phyloP scores from a whole-genome alignment of 1,140 invertebrate species.

The Nephila pilipes region DNA sequence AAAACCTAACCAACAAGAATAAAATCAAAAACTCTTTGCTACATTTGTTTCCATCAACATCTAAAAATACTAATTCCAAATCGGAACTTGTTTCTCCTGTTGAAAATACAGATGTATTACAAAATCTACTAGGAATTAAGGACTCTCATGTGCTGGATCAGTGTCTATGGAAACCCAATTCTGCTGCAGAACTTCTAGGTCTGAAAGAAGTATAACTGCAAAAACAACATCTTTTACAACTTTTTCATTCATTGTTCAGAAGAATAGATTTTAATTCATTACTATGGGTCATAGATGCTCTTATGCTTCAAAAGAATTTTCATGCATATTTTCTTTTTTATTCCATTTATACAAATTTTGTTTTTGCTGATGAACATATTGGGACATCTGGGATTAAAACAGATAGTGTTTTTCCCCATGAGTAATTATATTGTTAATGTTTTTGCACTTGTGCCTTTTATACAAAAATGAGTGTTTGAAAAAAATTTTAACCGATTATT shows the following conservation, averaged over 20 bases:
- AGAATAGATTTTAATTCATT: background rate
- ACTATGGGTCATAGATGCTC: background rate
- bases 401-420: background rate
- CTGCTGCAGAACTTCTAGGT: slow-evolving; percentile 92
- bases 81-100: slow-evolving; percentile 37
- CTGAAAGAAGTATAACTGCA: slow-evolving; percentile 81
- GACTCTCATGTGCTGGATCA: slow-evolving; percentile 93
- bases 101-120: slow-evolving; percentile 88
- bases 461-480: background rate
- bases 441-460: slow-evolving; percentile 2
- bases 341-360: background rate
- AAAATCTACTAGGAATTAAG: slow-evolving; percentile 92
- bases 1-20: slow-evolving; percentile 91
- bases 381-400: background rate
- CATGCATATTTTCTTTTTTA: background rate
- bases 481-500: background rate
- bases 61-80: slow-evolving; percentile 66
- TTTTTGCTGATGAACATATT: background rate
- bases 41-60: slow-evolving; percentile 56
- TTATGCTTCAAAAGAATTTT: background rate
- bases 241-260: background rate
- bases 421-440: background rate
- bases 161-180: slow-evolving; percentile 90
- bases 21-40: slow-evolving; percentile 85
- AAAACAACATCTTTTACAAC: background rate